Evolutionary conservation across 1,140 invertebrate species (phyloP).

Genomic region (Macrobrachium rosenbergii): DNA sequence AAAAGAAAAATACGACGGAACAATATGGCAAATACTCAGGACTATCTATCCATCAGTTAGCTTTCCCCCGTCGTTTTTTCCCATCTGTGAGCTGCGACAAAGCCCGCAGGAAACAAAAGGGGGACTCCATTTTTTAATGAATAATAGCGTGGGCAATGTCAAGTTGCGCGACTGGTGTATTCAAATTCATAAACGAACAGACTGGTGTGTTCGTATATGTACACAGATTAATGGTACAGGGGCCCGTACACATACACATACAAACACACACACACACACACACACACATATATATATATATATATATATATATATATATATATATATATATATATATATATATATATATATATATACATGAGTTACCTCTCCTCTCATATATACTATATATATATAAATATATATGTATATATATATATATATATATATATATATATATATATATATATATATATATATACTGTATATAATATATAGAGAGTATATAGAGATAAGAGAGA

Average conservation of each 20-base stretch:
- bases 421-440: not conserved
- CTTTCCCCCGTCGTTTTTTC: too few relatives aligned
- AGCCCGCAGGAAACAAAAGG: too few relatives aligned
- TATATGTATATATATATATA: not conserved
- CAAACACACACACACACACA: slow-evolving; percentile 3
- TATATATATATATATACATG: not conserved
- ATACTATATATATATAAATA: not conserved
- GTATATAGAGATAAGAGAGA: too few relatives aligned
- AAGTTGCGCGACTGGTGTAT: not conserved
- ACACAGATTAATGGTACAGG: not conserved
- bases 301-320: not conserved
- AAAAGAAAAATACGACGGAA: too few relatives aligned
- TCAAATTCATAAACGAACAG: not conserved
- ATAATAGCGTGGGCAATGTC: too few relatives aligned
- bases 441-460: not conserved
- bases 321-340: slow-evolving; percentile 11
- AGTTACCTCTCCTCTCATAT: too few relatives aligned
- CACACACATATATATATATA: not conserved
- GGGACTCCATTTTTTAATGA: too few relatives aligned
- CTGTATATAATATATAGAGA: too few relatives aligned
- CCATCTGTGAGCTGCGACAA: too few relatives aligned
- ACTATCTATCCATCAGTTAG: too few relatives aligned
- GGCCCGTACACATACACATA: not conserved
- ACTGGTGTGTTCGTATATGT: not conserved
- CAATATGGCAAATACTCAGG: too few relatives aligned